Conservation (phyloP, 2,113 vertebrate genomes). For the Platichthys flesus region DNA sequence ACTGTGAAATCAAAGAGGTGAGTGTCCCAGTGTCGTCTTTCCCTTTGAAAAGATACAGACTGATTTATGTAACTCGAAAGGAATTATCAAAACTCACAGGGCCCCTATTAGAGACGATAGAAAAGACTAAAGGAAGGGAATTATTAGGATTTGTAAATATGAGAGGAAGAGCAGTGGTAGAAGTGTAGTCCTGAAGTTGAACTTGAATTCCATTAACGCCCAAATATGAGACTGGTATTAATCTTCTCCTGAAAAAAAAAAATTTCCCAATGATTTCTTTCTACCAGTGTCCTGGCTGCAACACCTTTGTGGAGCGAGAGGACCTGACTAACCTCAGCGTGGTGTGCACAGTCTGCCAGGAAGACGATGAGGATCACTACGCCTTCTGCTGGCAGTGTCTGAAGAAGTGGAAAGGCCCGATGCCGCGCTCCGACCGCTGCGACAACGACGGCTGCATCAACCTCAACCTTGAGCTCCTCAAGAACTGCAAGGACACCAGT, state of each 20-base stretch:
- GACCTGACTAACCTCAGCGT: slow-evolving; percentile 73
- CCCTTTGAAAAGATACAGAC: too few relatives aligned
- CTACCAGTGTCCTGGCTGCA: slow-evolving; percentile 78
- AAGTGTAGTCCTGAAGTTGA: neutral
- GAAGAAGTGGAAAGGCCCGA: slow-evolving; percentile 72
- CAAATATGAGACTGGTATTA: neutral
- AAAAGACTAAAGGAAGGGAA: too few relatives aligned
- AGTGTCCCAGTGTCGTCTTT: too few relatives aligned
- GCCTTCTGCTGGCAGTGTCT: slow-evolving; percentile 83
- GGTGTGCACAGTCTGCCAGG: slow-evolving; percentile 69
- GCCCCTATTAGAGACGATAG: too few relatives aligned
- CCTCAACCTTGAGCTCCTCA: slow-evolving; percentile 61
- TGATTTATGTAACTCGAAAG: too few relatives aligned
- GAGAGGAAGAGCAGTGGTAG: too few relatives aligned
- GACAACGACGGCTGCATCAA: slow-evolving; percentile 72
- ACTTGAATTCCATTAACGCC: neutral
- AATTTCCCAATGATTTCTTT: neutral
- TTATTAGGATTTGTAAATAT: too few relatives aligned
- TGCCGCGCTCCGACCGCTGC: slow-evolving; percentile 74
- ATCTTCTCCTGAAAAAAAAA: neutral
- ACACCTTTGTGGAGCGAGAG: slow-evolving; percentile 67
- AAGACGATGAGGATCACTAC: neutral
- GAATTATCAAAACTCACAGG: too few relatives aligned
- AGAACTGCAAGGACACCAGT: slow-evolving; percentile 18
- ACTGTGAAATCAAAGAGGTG: too few relatives aligned